These are phyloP conservation scores for Graphium colonna DNA, from an alignment of 2,888 invertebrate genomes.

Conservation along the genomic window DNA sequence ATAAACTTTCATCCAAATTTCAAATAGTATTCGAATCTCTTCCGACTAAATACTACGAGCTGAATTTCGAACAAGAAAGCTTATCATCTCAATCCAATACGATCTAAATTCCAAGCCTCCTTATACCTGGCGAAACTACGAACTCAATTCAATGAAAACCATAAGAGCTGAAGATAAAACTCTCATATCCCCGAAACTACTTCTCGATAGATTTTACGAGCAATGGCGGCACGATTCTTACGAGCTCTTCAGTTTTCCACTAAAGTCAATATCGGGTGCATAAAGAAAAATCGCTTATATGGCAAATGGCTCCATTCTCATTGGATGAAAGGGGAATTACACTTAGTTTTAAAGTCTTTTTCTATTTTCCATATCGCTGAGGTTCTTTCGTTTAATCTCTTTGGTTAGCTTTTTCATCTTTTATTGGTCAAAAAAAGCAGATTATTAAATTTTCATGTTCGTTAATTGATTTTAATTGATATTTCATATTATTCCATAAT, in stretches of 20 bases:
- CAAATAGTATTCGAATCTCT: too few relatives aligned
- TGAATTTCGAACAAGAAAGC: too few relatives aligned
- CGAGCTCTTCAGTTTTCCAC: background rate
- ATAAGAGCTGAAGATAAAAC: background rate
- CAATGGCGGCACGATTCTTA: background rate
- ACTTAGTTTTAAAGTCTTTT: background rate
- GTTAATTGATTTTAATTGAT: too few relatives aligned
- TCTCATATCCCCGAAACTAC: background rate
- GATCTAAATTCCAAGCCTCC: too few relatives aligned
- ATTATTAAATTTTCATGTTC: too few relatives aligned
- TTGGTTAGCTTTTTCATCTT: too few relatives aligned
- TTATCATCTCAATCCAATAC: too few relatives aligned
- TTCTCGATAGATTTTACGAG: background rate
- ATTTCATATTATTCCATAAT: too few relatives aligned
- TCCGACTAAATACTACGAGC: too few relatives aligned
- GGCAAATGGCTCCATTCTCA: background rate
- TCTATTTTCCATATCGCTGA: background rate
- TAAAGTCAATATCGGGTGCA: background rate
- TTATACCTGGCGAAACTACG: background rate
- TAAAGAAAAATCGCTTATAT: slow-evolving; percentile 17
- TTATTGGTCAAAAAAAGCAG: too few relatives aligned
- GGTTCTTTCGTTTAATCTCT: background rate
- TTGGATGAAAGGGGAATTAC: background rate
- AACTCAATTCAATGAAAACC: background rate
- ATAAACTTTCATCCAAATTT: too few relatives aligned